Evolutionary conservation across 2,888 invertebrate genomes (phyloP).

Genomic region (Odontomyia ornata): DNA sequence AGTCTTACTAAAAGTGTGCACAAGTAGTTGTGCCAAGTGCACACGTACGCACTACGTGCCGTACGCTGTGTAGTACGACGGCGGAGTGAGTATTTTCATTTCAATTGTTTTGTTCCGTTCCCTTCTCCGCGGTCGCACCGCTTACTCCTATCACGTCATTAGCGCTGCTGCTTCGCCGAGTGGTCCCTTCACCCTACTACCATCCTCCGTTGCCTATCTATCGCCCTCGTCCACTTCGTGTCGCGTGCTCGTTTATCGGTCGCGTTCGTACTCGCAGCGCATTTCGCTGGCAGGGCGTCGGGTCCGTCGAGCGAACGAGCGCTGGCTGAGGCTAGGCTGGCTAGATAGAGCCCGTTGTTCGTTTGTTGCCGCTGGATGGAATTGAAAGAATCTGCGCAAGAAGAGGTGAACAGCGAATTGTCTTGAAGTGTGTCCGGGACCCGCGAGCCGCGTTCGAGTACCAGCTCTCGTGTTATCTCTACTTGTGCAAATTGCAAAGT

Average conservation of each 20-base stretch:
- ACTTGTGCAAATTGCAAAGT: constrained; percentile 12
- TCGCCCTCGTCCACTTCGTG: background rate
- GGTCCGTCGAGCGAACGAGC: background rate
- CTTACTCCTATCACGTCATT: background rate
- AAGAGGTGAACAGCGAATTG: no score
- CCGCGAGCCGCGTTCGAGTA: background rate
- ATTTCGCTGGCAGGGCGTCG: background rate
- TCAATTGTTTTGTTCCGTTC: constrained; percentile 4
- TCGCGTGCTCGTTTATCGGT: background rate
- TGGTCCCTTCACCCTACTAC: background rate
- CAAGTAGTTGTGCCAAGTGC: background rate
- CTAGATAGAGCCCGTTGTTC: background rate
- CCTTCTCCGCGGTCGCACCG: background rate
- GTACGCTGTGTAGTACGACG: constrained; percentile 24
- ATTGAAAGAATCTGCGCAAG: constrained; percentile 28
- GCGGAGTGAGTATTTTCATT: background rate
- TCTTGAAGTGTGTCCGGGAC: background rate
- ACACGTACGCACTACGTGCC: constrained; percentile 14
- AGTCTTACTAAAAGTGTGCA: no score
- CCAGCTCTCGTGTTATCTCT: background rate
- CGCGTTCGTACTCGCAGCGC: background rate
- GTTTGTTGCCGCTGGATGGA: background rate
- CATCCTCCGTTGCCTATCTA: background rate
- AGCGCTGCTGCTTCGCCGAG: background rate
- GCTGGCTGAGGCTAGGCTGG: background rate